Evolutionary conservation across 2,797 vertebrate species (phyloP).

Genomic region (Triplophysa yarkandensis): DNA sequence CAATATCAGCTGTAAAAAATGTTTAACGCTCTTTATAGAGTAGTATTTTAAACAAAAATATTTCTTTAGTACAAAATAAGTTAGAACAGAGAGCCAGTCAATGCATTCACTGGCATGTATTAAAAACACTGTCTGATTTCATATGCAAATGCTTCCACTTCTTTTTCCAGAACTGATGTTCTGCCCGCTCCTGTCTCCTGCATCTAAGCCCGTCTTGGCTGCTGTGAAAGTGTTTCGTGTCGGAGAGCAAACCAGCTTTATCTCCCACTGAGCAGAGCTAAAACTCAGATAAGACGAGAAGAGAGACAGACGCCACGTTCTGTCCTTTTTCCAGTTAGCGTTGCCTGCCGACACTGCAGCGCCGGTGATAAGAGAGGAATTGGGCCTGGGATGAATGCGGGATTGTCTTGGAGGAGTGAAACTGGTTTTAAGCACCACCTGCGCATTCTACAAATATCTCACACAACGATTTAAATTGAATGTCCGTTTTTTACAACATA

Average conservation of each 20-base stretch:
- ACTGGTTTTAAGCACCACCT: slow-evolving; percentile 17
- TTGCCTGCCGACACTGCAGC: slow-evolving; percentile 40
- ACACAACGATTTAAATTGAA: slow-evolving; percentile 44
- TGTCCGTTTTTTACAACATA: slow-evolving; percentile 12
- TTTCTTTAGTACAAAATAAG: slow-evolving; percentile 34
- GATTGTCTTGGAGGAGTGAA: slow-evolving; percentile 37
- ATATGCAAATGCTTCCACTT: slow-evolving; percentile 40
- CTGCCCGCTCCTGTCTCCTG: slow-evolving; percentile 26
- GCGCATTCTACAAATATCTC: slow-evolving; percentile 27
- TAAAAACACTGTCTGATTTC: slow-evolving; percentile 52
- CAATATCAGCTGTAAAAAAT: no score
- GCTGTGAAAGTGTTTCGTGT: slow-evolving; percentile 57
- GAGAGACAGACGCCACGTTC: slow-evolving; percentile 14
- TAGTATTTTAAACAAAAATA: slow-evolving; percentile 10
- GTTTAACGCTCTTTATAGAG: neutral
- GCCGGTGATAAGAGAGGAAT: slow-evolving; percentile 54
- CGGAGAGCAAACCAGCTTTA: slow-evolving; percentile 57
- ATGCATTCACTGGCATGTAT: slow-evolving; percentile 38
- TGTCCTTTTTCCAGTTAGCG: slow-evolving; percentile 46
- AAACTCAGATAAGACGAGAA: slow-evolving; percentile 54
- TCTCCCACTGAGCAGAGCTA: slow-evolving; percentile 55
- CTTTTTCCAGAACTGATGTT: slow-evolving; percentile 31
- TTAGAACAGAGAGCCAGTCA: slow-evolving; percentile 21
- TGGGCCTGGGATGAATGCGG: slow-evolving; percentile 39
- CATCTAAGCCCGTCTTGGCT: slow-evolving; percentile 49